A percentile compares a stretch with the other conserved stretches of the same genome.
Evolutionary conservation across 2,797 vertebrate species (phyloP).

Genomic region (Notolepis coatsorum): DNA sequence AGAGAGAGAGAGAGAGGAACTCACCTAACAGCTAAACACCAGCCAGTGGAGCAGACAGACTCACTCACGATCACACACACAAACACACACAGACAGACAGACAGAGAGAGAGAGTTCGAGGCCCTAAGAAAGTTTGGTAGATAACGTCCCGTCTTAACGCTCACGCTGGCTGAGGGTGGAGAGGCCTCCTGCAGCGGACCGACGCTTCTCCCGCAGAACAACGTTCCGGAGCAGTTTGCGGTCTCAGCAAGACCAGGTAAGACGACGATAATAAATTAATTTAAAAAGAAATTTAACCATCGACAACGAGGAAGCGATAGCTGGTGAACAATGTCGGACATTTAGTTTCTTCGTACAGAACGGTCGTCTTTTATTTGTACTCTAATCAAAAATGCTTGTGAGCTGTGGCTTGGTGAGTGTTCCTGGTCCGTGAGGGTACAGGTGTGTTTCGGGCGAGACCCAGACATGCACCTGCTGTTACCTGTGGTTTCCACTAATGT

Average conservation of each 20-base stretch:
- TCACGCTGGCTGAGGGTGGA: conserved; percentile 19
- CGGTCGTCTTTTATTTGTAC: not conserved
- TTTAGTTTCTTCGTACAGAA: not conserved
- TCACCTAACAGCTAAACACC: conserved; percentile 66
- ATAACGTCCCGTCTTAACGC: conserved; percentile 15
- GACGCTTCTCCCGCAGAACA: conserved; percentile 10
- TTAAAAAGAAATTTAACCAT: not conserved
- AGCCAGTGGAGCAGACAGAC: conserved; percentile 49
- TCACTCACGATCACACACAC: conserved; percentile 26
- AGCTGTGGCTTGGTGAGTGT: not conserved
- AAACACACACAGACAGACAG: conserved; percentile 26
- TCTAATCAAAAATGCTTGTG: not conserved
- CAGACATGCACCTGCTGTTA: conserved; percentile 60
- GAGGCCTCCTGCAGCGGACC: conserved; percentile 3
- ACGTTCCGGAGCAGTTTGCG: not conserved
- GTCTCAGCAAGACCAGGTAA: conserved; percentile 57
- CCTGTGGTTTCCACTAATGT: conserved; percentile 14
- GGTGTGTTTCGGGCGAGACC: not conserved
- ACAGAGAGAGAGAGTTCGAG: too few species aligned
- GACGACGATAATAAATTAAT: not conserved
- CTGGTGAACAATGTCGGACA: not conserved
- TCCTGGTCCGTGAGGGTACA: conserved; percentile 2
- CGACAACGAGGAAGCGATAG: not conserved
- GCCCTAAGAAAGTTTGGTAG: conserved; percentile 9
- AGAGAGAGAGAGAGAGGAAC: conserved; percentile 81